Evolutionary conservation across 2,797 vertebrate genomes (phyloP).

Genomic region (Mionectes olivaceus): DNA sequence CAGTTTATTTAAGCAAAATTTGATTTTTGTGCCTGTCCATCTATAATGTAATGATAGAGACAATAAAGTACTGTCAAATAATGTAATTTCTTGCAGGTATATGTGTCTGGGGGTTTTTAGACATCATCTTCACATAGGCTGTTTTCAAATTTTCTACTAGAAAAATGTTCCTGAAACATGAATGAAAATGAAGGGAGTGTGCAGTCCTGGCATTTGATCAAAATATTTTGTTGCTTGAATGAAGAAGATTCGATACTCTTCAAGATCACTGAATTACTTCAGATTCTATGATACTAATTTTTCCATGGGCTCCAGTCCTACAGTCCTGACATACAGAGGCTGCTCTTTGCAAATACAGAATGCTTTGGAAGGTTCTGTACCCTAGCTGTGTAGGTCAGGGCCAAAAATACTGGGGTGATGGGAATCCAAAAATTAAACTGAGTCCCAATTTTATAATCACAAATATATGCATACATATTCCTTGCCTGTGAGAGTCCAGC

Average conservation of each 20-base stretch:
- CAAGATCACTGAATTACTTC: background rate
- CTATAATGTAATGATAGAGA: background rate
- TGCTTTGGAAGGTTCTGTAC: background rate
- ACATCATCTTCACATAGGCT: background rate
- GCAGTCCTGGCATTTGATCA: background rate
- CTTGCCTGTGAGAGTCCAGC: background rate
- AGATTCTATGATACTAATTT: background rate
- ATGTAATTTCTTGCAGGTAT: background rate
- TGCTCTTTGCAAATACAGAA: background rate
- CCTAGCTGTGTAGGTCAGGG: background rate
- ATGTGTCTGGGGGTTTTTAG: background rate
- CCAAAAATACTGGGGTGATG: background rate
- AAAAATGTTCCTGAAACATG: background rate
- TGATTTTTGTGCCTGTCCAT: background rate
- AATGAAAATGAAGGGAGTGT: background rate
- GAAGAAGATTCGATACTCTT: background rate
- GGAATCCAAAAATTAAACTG: background rate
- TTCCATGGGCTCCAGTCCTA: background rate
- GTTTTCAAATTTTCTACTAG: background rate
- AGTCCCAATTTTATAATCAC: background rate
- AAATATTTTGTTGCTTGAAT: background rate
- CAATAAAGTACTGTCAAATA: background rate
- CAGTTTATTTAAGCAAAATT: conserved; percentile 14
- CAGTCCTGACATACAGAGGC: background rate
- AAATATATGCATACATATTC: background rate